These are phyloP conservation scores for Hemistola chrysoprasaria DNA, from an alignment of 2,888 invertebrate genomes.

Conservation along the genomic window DNA sequence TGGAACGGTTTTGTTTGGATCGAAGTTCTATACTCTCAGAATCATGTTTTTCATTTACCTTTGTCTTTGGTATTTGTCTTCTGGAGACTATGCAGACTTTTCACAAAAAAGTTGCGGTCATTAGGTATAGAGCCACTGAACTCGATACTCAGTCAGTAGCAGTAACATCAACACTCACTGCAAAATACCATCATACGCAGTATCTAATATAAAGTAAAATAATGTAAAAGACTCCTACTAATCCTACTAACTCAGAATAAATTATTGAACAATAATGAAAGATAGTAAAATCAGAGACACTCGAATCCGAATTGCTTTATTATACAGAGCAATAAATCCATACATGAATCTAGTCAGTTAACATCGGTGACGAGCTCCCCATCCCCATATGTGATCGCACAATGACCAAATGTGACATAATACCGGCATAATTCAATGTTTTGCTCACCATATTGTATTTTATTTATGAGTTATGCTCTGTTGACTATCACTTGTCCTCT, in stretches of 20 bases:
- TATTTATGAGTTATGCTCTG: conserved; percentile 81
- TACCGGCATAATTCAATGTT: conserved; percentile 82
- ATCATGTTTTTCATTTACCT: conserved; percentile 22
- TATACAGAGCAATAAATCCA: conserved; percentile 54
- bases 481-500: conserved; percentile 54
- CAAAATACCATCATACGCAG: too few species aligned
- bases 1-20: conserved; percentile 26
- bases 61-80: conserved; percentile 8
- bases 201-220: too few species aligned
- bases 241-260: too few species aligned
- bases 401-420: conserved; percentile 83
- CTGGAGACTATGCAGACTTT: too few species aligned
- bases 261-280: too few species aligned
- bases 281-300: conserved; percentile 9
- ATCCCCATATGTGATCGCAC: conserved; percentile 64
- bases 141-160: too few species aligned
- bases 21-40: conserved; percentile 6
- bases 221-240: too few species aligned
- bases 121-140: too few species aligned
- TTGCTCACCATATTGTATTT: conserved; percentile 83
- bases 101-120: too few species aligned
- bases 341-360: conserved; percentile 49
- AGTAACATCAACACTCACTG: too few species aligned
- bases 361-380: conserved; percentile 62
- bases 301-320: conserved; percentile 30